Percentiles rank a stretch among this genome's conserved stretches.
Conservation (phyloP, 2,113 vertebrate species). For the Catharus bicknelli region DNA sequence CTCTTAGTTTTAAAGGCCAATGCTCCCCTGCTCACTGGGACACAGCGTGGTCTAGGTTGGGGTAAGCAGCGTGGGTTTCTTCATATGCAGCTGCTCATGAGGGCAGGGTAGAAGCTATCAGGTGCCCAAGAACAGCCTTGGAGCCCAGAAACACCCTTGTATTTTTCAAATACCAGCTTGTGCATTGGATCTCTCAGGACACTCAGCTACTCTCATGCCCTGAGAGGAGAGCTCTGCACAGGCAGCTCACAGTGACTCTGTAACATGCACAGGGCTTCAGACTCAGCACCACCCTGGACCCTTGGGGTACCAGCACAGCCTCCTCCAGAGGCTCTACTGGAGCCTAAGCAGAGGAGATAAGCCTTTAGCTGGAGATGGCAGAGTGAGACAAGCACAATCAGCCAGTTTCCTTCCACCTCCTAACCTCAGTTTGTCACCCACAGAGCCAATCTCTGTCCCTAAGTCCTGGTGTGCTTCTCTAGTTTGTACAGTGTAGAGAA, state of each 20-base stretch:
- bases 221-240: neutral
- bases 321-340: neutral
- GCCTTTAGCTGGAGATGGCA: neutral
- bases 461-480: neutral
- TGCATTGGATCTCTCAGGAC: neutral
- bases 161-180: neutral
- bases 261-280: neutral
- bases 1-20: neutral
- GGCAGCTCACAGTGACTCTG: neutral
- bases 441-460: neutral
- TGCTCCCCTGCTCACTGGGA: neutral
- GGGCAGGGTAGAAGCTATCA: neutral
- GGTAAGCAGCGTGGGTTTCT: fast-evolving
- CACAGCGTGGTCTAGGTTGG: neutral
- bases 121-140: neutral
- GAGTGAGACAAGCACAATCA: neutral
- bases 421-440: neutral
- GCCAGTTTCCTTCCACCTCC: neutral
- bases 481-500: neutral
- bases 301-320: neutral
- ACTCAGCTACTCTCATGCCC: neutral
- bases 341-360: neutral
- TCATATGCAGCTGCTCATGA: neutral
- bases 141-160: neutral
- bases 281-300: neutral